phyloP scores from a whole-genome alignment of 2,113 vertebrate genomes.

The Zosterops hypoxanthus region DNA sequence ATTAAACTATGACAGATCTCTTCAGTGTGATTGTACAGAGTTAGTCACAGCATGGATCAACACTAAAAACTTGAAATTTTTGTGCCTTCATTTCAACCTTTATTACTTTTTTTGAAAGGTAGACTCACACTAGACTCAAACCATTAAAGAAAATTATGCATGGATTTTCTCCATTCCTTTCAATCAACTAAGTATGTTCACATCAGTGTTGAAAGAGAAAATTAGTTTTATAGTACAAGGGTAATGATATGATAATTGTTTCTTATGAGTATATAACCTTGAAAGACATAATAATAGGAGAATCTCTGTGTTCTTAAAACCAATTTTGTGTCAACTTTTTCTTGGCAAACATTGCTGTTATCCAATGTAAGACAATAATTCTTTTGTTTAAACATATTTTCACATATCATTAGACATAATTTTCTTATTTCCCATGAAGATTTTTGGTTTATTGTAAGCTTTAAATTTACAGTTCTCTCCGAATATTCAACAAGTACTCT shows the following conservation, averaged over 20 bases:
- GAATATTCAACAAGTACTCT: not conserved
- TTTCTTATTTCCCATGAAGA: not conserved
- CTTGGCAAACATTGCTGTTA: not conserved
- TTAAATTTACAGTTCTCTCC: not conserved
- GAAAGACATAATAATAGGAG: slow-evolving; percentile 4
- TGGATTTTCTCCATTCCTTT: slow-evolving; percentile 40
- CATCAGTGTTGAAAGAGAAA: slow-evolving; percentile 49
- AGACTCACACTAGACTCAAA: not conserved
- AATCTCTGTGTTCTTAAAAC: slow-evolving; percentile 2
- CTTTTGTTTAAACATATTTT: not conserved
- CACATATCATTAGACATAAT: not conserved
- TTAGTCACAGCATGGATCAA: not conserved
- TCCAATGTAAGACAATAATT: not conserved
- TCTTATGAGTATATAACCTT: slow-evolving; percentile 46
- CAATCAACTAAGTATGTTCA: slow-evolving; percentile 27
- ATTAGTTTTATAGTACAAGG: slow-evolving; percentile 44
- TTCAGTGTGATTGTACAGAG: accelerated
- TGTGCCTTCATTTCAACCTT: not conserved
- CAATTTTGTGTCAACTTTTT: not conserved
- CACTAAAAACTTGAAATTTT: not conserved
- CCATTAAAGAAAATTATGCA: slow-evolving; percentile 38
- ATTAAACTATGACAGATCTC: not conserved
- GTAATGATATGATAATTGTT: slow-evolving; percentile 58
- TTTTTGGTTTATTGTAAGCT: not conserved
- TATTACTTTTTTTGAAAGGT: slow-evolving; percentile 19